phyloP scores from a whole-genome alignment of 1,140 invertebrate species.

The Trypoxylus dichotomus region DNA sequence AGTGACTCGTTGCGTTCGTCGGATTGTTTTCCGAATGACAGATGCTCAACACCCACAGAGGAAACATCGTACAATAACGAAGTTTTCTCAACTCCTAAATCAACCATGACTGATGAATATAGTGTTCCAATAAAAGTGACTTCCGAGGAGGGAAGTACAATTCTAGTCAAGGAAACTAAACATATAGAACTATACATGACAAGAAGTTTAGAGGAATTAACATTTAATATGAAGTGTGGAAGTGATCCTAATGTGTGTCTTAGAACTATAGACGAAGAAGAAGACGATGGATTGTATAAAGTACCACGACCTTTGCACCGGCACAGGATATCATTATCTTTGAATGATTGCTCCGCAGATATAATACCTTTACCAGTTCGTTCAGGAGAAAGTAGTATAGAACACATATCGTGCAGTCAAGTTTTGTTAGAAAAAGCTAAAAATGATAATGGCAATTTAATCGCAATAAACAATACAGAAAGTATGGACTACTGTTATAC shows the following conservation, averaged over 20 bases:
- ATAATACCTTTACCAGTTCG: slow-evolving; percentile 35
- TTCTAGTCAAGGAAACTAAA: slow-evolving; percentile 23
- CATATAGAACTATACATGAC: slow-evolving; percentile 29
- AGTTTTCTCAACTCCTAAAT: slow-evolving; percentile 27
- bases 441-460: background rate
- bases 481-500: slow-evolving; percentile 44
- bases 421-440: slow-evolving; percentile 32
- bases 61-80: background rate
- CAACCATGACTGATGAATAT: slow-evolving; percentile 26
- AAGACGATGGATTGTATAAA: slow-evolving; percentile 49
- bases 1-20: background rate
- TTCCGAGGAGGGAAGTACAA: background rate
- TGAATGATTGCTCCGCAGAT: slow-evolving; percentile 49
- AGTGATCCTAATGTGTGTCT: slow-evolving; percentile 47
- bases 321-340: slow-evolving; percentile 45
- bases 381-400: slow-evolving; percentile 41
- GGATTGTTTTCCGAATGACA: background rate
- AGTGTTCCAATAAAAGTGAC: slow-evolving; percentile 21
- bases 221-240: slow-evolving; percentile 44
- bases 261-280: slow-evolving; percentile 35
- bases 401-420: slow-evolving; percentile 50
- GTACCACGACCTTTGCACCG: slow-evolving; percentile 43
- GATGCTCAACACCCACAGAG: slow-evolving; percentile 22
- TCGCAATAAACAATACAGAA: slow-evolving; percentile 1
- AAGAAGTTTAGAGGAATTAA: slow-evolving; percentile 33